Base-by-base conservation (phyloP, 2,888 invertebrate species). In the Capitulum mitella region DNA sequence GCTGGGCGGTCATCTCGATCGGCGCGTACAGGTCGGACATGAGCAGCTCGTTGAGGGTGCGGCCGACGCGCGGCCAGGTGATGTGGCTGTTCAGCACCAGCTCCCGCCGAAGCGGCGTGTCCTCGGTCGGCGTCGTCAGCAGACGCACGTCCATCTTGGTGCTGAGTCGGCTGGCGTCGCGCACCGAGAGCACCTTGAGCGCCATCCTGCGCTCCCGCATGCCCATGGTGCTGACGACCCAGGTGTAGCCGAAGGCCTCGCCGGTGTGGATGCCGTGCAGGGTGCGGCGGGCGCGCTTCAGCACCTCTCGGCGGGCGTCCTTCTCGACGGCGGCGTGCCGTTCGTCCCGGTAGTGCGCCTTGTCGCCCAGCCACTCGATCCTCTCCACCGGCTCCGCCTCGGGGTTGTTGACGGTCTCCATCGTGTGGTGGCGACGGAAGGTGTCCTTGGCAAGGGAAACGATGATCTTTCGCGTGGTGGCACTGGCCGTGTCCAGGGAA, bases 321-420 rank as follows among this genome's bases (percentile, higher is more conserved):
- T 70, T 70, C 70, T 70, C 70, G 37, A 70, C 40, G 26, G 19
- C 70, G 26, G 70, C 34, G 26, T 70, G 70, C 10, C 34, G 34
- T 40, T 70, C 70, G 12, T 70, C 70, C 26, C 26, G 37, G 37
- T 70, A 70, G 26, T 40, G 34, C 19, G 70, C 70, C 29, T 70
- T 70, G 70, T 70, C 70, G 29, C 37, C 70, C 26, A 70, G 70
- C 70, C 70, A 70, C 16, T 40, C 70, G 26, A 70, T 70, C 37
- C 26, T 37, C 40, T 70, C 70, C 6, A 70, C 70, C 6, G 70
- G 70, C 40, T 26, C 37, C 0, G 70, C 37, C 37, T 40, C 37
- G 6, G 37, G 37, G 37, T 70, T 70, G 70, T 70, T 70, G 70
- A 40, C 70, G 6, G 70, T 70, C 26, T 3, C 22, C 29, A 40